These are phyloP conservation scores for Shinisaurus crocodilurus DNA, from an alignment of 2,113 vertebrate species.

Conservation along the genomic window DNA sequence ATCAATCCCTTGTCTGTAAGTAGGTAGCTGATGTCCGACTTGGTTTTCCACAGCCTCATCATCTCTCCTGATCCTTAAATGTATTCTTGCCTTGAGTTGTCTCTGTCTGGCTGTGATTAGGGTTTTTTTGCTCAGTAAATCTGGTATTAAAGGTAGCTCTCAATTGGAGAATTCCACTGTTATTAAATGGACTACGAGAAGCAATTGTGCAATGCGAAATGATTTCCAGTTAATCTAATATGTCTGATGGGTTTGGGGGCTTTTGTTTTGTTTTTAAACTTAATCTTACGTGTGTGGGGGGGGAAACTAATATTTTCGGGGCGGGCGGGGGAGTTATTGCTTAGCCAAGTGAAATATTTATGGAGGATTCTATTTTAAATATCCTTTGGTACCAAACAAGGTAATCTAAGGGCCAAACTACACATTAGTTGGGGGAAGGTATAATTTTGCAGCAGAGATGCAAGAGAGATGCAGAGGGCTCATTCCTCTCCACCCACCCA, in stretches of 20 bases:
- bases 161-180: neutral
- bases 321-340: too few species aligned
- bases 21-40: neutral
- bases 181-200: neutral
- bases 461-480: neutral
- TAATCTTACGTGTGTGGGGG: neutral
- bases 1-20: constrained; percentile 13
- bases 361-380: neutral
- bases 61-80: constrained; percentile 14
- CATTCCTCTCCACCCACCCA: too few species aligned
- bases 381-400: neutral
- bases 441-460: neutral
- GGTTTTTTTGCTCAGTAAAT: constrained; percentile 20
- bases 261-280: neutral
- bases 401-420: neutral
- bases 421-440: neutral
- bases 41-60: neutral
- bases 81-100: constrained; percentile 6
- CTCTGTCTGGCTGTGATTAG: neutral
- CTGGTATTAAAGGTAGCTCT: constrained; percentile 5
- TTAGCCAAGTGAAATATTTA: neutral
- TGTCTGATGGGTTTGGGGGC: too few species aligned
- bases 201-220: neutral
- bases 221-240: constrained; percentile 2
- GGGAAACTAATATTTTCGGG: neutral